phyloP scores from a whole-genome alignment of 1,140 invertebrate species.

The Notospermus geniculatus region DNA sequence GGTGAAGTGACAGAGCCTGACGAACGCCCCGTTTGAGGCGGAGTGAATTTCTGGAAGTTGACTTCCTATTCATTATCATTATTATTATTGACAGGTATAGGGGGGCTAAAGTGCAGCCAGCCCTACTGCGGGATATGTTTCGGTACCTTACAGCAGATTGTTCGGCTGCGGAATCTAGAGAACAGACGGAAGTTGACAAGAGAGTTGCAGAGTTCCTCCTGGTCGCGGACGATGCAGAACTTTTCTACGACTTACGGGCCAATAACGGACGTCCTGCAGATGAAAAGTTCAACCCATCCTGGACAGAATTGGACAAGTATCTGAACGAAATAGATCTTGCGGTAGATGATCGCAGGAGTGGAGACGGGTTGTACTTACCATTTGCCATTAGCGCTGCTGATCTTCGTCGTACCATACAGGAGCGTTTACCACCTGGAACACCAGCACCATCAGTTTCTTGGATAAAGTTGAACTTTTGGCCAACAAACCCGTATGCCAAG shows the following conservation, averaged over 20 bases:
- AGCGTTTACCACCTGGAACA: not conserved
- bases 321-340: too few relatives aligned
- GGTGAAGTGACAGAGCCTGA: too few relatives aligned
- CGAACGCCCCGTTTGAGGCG: too few relatives aligned
- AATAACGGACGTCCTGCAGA: not conserved
- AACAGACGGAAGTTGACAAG: not conserved
- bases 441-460: not conserved
- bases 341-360: not conserved
- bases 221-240: not conserved
- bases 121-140: not conserved
- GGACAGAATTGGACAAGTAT: not conserved
- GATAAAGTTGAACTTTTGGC: too few relatives aligned
- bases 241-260: not conserved
- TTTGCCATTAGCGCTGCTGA: not conserved
- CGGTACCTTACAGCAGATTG: not conserved
- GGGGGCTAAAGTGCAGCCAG: too few relatives aligned
- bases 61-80: too few relatives aligned
- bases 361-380: not conserved
- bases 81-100: too few relatives aligned
- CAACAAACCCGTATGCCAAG: not conserved
- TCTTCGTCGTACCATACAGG: not conserved
- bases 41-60: too few relatives aligned
- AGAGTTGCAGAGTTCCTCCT: not conserved
- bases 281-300: constrained; percentile 1
- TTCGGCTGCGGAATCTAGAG: not conserved